Evolutionary conservation across 2,797 vertebrate species (phyloP), one percentile per base, ranked within the genome.

Genomic region (Sebastes dallii): DNA sequence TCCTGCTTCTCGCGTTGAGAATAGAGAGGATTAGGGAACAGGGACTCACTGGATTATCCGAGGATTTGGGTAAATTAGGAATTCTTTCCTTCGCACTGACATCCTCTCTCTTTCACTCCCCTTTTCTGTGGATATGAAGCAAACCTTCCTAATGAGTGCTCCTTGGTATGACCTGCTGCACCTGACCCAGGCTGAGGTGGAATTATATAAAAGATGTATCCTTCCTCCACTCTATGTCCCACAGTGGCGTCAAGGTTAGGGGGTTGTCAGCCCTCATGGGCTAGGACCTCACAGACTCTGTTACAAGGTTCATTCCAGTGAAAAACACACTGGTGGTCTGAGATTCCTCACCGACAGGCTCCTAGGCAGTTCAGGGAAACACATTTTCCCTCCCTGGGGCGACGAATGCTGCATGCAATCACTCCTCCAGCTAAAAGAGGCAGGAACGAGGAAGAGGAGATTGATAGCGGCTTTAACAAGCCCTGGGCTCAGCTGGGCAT

Each of bases 21-120:
- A 83, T 65, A 81, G 71, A 80, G 68, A 76, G 83, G 87, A 94
- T 89, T 87, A 92, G 69, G 77, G 81, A 84, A 75, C 82, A 42
- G 69, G 85, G 87, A 88, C 90, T 88, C 77, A 50, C 60, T 86
- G 91, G 93, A 93, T 95, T 91, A 93, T 77, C 50, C 1, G 42
- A 83, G 90, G 93, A 91, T 94, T 92, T 92, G 83, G 86, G 83
- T 90, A 91, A 94, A 94, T 92, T 91, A 90, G 88, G 86, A 89
- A 93, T 90, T 89, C 84, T 92, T 85, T 85, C 65, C 46, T 82
- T 84, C 76, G 72, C 73, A 73, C 77, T 52, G 65, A 83, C 82
- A 82, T 39, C 64, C 78, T 77, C 74, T 86, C 71, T 80, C 27
- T 82, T 86, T 88, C 76, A 74, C 30, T 62, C 56, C 50, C 24